These are phyloP conservation scores for Acromyrmex echinatior DNA, from an alignment of 1,140 invertebrate species.

Conservation along the genomic window DNA sequence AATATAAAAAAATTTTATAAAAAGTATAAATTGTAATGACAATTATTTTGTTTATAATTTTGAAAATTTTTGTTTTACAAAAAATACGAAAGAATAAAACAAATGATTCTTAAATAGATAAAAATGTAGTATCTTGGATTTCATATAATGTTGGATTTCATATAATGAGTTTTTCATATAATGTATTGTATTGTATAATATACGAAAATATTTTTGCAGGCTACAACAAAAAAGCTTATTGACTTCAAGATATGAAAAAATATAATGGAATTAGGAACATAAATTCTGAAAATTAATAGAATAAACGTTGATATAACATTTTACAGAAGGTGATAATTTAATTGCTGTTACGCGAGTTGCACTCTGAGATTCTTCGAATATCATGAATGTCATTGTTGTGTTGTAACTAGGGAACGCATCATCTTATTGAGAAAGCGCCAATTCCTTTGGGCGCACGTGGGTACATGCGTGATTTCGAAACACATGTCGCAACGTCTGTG, in stretches of 20 bases:
- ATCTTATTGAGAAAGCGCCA: conserved; percentile 54
- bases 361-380: neutral
- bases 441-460: conserved; percentile 41
- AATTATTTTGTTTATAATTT: neutral
- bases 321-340: neutral
- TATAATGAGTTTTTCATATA: neutral
- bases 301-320: neutral
- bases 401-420: conserved; percentile 18
- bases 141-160: no score
- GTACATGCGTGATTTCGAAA: conserved; percentile 61
- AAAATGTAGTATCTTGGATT: neutral
- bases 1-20: neutral
- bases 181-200: neutral
- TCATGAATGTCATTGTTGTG: conserved; percentile 7
- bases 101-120: neutral
- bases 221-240: neutral
- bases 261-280: neutral
- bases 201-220: neutral
- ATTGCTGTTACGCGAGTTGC: neutral
- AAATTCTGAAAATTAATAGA: neutral
- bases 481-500: conserved; percentile 26
- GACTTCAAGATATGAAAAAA: neutral
- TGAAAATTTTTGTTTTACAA: neutral
- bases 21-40: neutral
- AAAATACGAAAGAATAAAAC: conserved; percentile 1